phyloP scores from a whole-genome alignment of 2,888 invertebrate species.

The Himalopsyche anomala region DNA sequence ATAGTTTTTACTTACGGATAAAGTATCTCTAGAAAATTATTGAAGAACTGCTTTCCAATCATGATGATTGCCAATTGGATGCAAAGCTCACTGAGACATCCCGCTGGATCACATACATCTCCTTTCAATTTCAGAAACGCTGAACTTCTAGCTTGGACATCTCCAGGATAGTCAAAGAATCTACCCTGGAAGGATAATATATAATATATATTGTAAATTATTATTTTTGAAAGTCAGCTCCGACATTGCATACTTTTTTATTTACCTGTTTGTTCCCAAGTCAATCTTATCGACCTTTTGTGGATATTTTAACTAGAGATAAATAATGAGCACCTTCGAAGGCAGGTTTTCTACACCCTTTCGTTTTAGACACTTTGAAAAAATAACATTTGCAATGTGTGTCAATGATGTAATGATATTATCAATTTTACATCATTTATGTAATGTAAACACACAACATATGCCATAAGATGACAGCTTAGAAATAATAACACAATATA shows the following conservation, averaged over 20 bases:
- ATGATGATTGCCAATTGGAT: slow-evolving; percentile 95
- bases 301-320: no score
- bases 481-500: no score
- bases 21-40: slow-evolving; percentile 93
- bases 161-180: slow-evolving; percentile 93
- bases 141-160: slow-evolving; percentile 83
- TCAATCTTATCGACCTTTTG: no score
- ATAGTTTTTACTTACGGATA: slow-evolving; percentile 82
- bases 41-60: slow-evolving; percentile 96
- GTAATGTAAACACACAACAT: no score
- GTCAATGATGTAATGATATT: no score
- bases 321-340: no score
- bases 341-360: no score
- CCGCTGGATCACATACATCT: slow-evolving; percentile 94
- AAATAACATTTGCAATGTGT: no score
- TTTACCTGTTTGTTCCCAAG: no score
- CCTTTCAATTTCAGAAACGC: slow-evolving; percentile 87
- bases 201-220: slow-evolving; percentile 21
- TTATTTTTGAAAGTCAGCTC: not conserved
- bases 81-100: slow-evolving; percentile 93
- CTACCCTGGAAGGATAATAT: slow-evolving; percentile 79
- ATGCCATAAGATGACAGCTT: no score
- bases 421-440: no score
- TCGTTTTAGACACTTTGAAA: no score
- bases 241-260: not conserved